phyloP scores from a whole-genome alignment of 2,113 vertebrate species.

The Oxyruncus cristatus region DNA sequence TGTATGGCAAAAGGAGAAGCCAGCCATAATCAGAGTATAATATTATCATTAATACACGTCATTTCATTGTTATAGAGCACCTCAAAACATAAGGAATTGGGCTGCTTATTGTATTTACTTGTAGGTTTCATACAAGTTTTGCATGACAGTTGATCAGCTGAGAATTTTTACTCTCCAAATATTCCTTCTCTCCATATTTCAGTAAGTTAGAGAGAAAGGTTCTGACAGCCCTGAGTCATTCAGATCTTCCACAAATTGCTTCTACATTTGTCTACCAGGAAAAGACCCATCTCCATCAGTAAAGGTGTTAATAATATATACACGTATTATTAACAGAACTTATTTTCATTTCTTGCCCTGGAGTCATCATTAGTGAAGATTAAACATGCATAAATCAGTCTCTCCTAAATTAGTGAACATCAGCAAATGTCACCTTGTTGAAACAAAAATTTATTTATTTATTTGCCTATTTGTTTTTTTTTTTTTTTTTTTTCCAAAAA shows the following conservation, averaged over 20 bases:
- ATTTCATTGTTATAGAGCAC: neutral
- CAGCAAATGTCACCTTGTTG: slow-evolving; percentile 66
- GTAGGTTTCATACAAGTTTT: neutral
- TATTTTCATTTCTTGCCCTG: slow-evolving; percentile 67
- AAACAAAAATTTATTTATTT: neutral
- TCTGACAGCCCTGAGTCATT: neutral
- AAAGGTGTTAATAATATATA: slow-evolving; percentile 70
- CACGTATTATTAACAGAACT: slow-evolving; percentile 59
- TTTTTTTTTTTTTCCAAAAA: neutral
- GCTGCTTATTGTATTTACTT: neutral
- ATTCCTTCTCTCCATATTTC: neutral
- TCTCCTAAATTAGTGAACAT: slow-evolving; percentile 43
- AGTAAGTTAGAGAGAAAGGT: neutral
- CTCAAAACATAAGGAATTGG: neutral
- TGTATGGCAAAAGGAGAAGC: neutral
- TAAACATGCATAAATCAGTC: slow-evolving; percentile 68
- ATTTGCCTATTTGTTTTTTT: neutral
- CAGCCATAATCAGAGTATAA: neutral
- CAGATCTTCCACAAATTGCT: neutral
- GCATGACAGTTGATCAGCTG: neutral
- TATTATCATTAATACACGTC: neutral
- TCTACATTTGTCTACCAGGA: slow-evolving; percentile 8
- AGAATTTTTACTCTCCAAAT: neutral
- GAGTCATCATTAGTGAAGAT: slow-evolving; percentile 70
- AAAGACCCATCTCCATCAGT: slow-evolving; percentile 16